Percentiles rank a stretch among this genome's conserved stretches.
Evolutionary conservation across 1,140 invertebrate genomes (phyloP).

Genomic region (Phenacoccus solenopsis): DNA sequence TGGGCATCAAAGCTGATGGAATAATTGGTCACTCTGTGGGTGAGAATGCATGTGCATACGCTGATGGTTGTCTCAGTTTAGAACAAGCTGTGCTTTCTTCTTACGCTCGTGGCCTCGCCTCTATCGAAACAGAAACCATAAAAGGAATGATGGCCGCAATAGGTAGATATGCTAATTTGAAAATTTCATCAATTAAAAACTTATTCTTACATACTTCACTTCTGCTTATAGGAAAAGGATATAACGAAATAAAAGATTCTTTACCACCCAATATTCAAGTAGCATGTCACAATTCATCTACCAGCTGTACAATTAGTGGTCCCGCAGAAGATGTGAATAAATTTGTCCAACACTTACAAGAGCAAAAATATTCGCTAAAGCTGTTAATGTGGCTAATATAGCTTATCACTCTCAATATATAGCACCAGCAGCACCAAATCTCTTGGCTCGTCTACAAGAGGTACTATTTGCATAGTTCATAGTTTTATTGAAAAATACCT

Average conservation of each 20-base stretch:
- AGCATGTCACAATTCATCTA: constrained; percentile 55
- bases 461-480: neutral
- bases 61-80: constrained; percentile 50
- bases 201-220: constrained; percentile 31
- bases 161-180: constrained; percentile 30
- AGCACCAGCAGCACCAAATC: constrained; percentile 47
- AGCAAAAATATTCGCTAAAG: constrained; percentile 62
- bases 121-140: constrained; percentile 40
- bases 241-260: constrained; percentile 38
- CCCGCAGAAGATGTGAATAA: constrained; percentile 39
- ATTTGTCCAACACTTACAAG: constrained; percentile 38
- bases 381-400: constrained; percentile 53
- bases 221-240: constrained; percentile 35
- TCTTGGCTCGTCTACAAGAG: constrained; percentile 44
- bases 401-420: constrained; percentile 72
- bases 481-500: neutral
- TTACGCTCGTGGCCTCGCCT: constrained; percentile 46
- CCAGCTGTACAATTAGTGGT: constrained; percentile 58
- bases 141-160: constrained; percentile 45
- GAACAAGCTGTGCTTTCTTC: constrained; percentile 50
- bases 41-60: constrained; percentile 53
- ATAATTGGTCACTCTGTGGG: constrained; percentile 55
- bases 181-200: neutral
- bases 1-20: constrained; percentile 47
- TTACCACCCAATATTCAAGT: constrained; percentile 50